These are phyloP conservation scores for Prostheceraeus crozeri DNA, from an alignment of 2,888 invertebrate genomes.

Conservation along the genomic window DNA sequence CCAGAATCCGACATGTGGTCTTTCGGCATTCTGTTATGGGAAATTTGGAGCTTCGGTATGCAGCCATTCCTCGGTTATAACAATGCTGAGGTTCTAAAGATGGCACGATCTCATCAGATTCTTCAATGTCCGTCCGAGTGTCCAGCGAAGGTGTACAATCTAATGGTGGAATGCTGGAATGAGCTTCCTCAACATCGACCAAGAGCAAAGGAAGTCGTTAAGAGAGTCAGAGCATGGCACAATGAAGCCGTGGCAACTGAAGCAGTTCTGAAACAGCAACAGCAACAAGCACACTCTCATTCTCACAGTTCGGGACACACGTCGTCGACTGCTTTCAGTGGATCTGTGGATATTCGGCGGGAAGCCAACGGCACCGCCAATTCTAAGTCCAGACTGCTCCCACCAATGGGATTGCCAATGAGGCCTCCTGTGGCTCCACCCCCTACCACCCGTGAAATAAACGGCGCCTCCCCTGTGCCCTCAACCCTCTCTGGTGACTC, in stretches of 20 bases:
- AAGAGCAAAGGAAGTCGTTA: constrained; percentile 80
- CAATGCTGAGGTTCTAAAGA: constrained; percentile 57
- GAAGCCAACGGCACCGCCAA: too few relatives aligned
- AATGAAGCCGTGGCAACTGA: constrained; percentile 54
- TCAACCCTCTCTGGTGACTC: too few relatives aligned
- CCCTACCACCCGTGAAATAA: too few relatives aligned
- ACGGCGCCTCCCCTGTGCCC: too few relatives aligned
- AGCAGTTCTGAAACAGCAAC: too few relatives aligned
- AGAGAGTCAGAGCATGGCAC: constrained; percentile 69
- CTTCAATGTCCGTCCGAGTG: constrained; percentile 73
- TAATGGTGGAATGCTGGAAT: constrained; percentile 56
- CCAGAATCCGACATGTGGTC: constrained; percentile 59
- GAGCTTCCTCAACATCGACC: constrained; percentile 58
- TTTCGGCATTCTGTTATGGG: constrained; percentile 59
- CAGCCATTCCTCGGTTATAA: constrained; percentile 59
- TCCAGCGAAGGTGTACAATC: constrained; percentile 50
- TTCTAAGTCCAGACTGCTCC: too few relatives aligned
- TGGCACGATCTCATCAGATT: constrained; percentile 68
- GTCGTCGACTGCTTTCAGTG: too few relatives aligned
- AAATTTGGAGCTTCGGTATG: constrained; percentile 57
- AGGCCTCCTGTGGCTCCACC: too few relatives aligned
- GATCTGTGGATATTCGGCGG: too few relatives aligned
- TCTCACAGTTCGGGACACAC: too few relatives aligned
- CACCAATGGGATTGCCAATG: too few relatives aligned
- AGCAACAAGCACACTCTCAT: too few relatives aligned